A percentile compares a stretch with the other conserved stretches of the same genome.
These are phyloP conservation scores for Macrotrachela quadricornifera DNA, from an alignment of 1,140 invertebrate species.

Conservation along the genomic window DNA sequence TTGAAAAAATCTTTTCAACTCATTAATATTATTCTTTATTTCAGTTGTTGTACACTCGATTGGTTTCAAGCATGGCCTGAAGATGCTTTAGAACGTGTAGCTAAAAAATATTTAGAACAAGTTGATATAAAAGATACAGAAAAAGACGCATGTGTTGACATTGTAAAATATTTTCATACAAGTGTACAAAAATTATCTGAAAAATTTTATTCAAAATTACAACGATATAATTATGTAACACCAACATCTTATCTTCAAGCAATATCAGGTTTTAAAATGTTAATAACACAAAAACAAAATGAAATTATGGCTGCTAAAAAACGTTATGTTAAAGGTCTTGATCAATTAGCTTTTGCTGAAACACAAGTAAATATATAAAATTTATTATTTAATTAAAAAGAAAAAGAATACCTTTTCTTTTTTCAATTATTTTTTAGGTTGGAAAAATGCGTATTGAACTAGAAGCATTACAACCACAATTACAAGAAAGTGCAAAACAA, in stretches of 20 bases:
- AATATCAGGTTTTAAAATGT: constrained; percentile 52
- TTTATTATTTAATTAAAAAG: too few relatives aligned
- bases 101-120: constrained; percentile 22
- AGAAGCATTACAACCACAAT: constrained; percentile 27
- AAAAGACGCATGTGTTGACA: constrained; percentile 18
- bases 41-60: constrained; percentile 30
- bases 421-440: constrained; percentile 10
- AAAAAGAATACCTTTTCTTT: too few relatives aligned
- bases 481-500: constrained; percentile 24
- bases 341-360: constrained; percentile 62
- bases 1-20: too few relatives aligned
- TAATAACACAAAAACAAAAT: constrained; percentile 53
- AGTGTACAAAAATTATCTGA: constrained; percentile 38
- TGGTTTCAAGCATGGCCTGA: constrained; percentile 35
- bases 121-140: constrained; percentile 25
- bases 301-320: constrained; percentile 51
- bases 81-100: constrained; percentile 27
- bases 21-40: too few relatives aligned
- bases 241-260: constrained; percentile 69
- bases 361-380: constrained; percentile 24
- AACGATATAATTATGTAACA: constrained; percentile 61
- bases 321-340: constrained; percentile 59
- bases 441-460: constrained; percentile 40
- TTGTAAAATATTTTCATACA: constrained; percentile 27
- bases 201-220: constrained; percentile 42